Conservation (phyloP, 1,140 invertebrate species). For the Drosophila murphyi region DNA sequence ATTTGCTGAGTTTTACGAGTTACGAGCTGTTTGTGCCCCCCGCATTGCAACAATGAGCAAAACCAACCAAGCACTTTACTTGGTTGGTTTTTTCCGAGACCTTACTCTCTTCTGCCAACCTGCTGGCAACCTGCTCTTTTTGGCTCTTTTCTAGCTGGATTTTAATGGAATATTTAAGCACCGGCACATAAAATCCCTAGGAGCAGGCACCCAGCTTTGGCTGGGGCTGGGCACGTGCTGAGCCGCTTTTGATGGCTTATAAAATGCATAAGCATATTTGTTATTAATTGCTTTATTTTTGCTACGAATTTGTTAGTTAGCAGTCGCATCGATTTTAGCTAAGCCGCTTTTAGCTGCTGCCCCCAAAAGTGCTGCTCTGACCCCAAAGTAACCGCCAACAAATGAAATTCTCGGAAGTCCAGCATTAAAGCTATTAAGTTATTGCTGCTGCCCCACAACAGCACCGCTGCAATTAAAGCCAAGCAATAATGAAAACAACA, state of each 20-base stretch:
- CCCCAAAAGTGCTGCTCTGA: background rate
- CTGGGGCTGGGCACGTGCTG: conserved; percentile 20
- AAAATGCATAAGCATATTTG: conserved; percentile 63
- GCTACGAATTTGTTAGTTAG: conserved; percentile 26
- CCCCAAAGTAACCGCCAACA: conserved; percentile 6
- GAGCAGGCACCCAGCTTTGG: background rate
- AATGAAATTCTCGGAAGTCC: conserved; percentile 1
- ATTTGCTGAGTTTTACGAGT: conserved; percentile 72
- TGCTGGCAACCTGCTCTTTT: background rate
- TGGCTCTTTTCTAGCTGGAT: conserved; percentile 32
- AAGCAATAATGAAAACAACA: conserved; percentile 36
- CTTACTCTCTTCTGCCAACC: too few relatives aligned
- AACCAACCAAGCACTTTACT: conserved; percentile 52
- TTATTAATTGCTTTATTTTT: conserved; percentile 73
- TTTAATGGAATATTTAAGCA: conserved; percentile 64
- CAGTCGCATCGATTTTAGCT: conserved; percentile 38
- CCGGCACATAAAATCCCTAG: conserved; percentile 41
- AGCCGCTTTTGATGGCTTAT: conserved; percentile 50
- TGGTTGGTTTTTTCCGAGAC: background rate
- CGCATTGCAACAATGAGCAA: conserved; percentile 68
- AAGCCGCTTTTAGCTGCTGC: conserved; percentile 36
- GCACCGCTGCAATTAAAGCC: conserved; percentile 64
- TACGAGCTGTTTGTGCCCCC: conserved; percentile 54
- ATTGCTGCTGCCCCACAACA: conserved; percentile 18
- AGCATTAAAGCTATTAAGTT: conserved; percentile 47